Evolutionary conservation across 2,113 vertebrate species (phyloP).

Genomic region (Platycercus adscitus): DNA sequence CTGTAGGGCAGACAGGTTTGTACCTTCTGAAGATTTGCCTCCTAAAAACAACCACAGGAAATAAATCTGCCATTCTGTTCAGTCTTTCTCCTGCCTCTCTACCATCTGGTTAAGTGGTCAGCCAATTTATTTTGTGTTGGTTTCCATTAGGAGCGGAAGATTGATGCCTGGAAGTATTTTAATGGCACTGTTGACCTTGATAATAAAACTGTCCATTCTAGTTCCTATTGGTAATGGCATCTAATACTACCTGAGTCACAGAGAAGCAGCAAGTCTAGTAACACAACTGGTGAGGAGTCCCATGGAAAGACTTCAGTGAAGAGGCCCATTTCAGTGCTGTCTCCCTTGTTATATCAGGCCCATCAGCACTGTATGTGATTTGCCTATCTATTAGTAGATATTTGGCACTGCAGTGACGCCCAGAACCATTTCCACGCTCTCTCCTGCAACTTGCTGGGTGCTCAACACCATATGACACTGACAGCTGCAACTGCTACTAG

Average conservation of each 20-base stretch:
- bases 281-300: neutral
- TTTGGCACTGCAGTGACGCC: neutral
- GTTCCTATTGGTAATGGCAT: neutral
- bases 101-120: neutral
- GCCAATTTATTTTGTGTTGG: conserved; percentile 53
- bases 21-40: neutral
- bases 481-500: conserved; percentile 33
- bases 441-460: neutral
- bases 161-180: conserved; percentile 42
- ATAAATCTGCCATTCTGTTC: neutral
- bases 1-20: neutral
- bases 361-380: neutral
- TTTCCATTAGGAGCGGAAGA: conserved; percentile 30
- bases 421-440: neutral
- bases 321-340: neutral
- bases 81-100: neutral
- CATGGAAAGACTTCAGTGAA: neutral
- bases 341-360: neutral
- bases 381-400: neutral
- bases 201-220: conserved; percentile 43
- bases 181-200: conserved; percentile 43
- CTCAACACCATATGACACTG: neutral
- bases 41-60: neutral
- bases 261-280: neutral
- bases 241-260: neutral